Conservation (phyloP, 2,888 invertebrate species). For the Hedychridium roseum region DNA sequence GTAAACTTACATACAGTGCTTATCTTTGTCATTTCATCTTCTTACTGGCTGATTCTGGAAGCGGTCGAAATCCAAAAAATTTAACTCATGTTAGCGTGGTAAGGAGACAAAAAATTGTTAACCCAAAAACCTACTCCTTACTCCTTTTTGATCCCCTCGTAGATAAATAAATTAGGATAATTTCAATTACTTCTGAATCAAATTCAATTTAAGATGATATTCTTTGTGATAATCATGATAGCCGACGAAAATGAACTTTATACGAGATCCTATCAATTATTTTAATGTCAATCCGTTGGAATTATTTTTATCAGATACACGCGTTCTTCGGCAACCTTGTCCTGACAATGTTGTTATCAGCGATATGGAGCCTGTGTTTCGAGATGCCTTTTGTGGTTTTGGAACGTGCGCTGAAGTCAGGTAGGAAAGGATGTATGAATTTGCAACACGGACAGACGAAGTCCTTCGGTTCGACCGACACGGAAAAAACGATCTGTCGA, state of each 20-base stretch:
- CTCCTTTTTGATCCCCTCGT: too few relatives aligned
- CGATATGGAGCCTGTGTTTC: slow-evolving; percentile 44
- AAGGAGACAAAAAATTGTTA: too few relatives aligned
- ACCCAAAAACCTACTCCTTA: too few relatives aligned
- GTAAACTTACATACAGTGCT: slow-evolving; percentile 55
- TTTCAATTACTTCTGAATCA: too few relatives aligned
- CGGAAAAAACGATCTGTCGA: slow-evolving; percentile 35
- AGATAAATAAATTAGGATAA: too few relatives aligned
- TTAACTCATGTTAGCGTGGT: slow-evolving; percentile 41
- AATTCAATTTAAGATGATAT: too few relatives aligned
- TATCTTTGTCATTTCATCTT: slow-evolving; percentile 57
- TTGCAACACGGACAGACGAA: slow-evolving; percentile 9
- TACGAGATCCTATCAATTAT: too few relatives aligned
- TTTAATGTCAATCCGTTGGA: too few relatives aligned
- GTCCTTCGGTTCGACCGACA: slow-evolving; percentile 31
- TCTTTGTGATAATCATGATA: too few relatives aligned
- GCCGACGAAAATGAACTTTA: too few relatives aligned
- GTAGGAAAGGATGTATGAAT: neutral
- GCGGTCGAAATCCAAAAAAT: slow-evolving; percentile 36
- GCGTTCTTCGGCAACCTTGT: slow-evolving; percentile 48
- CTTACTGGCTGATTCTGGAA: slow-evolving; percentile 46
- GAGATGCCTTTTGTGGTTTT: slow-evolving; percentile 54
- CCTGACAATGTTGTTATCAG: slow-evolving; percentile 44
- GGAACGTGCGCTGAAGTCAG: slow-evolving; percentile 19
- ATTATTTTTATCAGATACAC: too few relatives aligned